These are phyloP conservation scores for Melanaphis sacchari DNA, from an alignment of 1,140 invertebrate genomes.

Conservation along the genomic window DNA sequence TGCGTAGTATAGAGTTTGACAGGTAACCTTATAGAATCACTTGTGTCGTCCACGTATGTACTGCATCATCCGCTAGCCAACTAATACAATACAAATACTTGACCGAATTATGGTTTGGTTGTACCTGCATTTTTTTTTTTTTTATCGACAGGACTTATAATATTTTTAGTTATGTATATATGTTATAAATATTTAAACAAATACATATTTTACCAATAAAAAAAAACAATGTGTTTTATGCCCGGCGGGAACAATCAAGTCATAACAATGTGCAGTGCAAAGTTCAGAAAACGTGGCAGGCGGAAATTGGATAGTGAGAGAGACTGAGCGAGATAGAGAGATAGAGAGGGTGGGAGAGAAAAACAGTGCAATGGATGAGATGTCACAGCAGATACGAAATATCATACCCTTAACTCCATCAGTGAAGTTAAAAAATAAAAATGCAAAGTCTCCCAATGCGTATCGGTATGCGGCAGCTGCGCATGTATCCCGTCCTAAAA, in stretches of 20 bases:
- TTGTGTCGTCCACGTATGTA: neutral
- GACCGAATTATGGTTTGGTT: neutral
- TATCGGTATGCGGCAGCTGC: neutral
- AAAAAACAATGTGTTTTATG: no score
- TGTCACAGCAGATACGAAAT: neutral
- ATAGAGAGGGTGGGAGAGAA: neutral
- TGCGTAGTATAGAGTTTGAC: neutral
- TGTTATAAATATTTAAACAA: neutral
- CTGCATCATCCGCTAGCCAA: no score
- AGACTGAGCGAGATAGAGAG: neutral
- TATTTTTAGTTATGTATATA: no score
- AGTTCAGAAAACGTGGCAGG: neutral
- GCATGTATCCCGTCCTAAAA: neutral
- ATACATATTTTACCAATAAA: neutral
- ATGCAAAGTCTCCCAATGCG: neutral
- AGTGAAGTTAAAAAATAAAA: constrained; percentile 17
- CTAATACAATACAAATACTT: neutral
- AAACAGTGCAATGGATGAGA: neutral
- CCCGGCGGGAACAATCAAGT: neutral
- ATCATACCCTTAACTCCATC: neutral
- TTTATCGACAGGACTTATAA: neutral
- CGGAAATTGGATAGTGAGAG: neutral
- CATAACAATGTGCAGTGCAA: neutral
- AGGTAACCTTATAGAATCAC: neutral
- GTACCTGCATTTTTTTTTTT: neutral